phyloP scores from a whole-genome alignment of 2,113 vertebrate species.

The Onychorhynchus coronatus region DNA sequence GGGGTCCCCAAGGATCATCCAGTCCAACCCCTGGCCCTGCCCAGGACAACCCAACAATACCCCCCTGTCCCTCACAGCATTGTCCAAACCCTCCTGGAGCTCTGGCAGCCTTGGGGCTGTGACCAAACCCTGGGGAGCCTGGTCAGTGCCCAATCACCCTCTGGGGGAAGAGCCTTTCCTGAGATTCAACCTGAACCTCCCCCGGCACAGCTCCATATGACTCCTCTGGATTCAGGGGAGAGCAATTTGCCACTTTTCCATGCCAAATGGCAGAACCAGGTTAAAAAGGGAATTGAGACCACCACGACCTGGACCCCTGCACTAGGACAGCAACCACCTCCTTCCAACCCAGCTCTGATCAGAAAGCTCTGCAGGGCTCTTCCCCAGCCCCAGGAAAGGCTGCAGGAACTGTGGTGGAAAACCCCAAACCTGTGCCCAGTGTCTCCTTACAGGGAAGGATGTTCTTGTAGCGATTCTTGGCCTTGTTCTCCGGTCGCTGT shows the following conservation, averaged over 20 bases:
- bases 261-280: neutral
- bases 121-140: neutral
- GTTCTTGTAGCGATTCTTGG: slow-evolving; percentile 90
- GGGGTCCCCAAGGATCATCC: neutral
- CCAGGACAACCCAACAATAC: neutral
- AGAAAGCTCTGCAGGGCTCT: neutral
- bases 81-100: neutral
- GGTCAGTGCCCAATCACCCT: neutral
- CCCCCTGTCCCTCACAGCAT: neutral
- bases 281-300: neutral
- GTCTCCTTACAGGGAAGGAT: slow-evolving; percentile 85
- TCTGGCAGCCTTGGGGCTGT: neutral
- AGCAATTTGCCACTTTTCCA: neutral
- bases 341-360: neutral
- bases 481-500: slow-evolving; percentile 84
- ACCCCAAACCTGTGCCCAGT: rapidly evolving
- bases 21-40: neutral
- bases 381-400: neutral
- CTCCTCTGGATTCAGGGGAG: neutral
- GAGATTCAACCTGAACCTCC: neutral
- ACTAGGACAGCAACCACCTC: neutral
- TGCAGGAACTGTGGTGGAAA: neutral
- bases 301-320: neutral
- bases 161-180: neutral
- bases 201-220: neutral